A percentile compares a stretch with the other conserved stretches of the same genome.
These are phyloP conservation scores for Axea sp. DNA, from an alignment of 2,888 invertebrate species.

Conservation along the genomic window DNA sequence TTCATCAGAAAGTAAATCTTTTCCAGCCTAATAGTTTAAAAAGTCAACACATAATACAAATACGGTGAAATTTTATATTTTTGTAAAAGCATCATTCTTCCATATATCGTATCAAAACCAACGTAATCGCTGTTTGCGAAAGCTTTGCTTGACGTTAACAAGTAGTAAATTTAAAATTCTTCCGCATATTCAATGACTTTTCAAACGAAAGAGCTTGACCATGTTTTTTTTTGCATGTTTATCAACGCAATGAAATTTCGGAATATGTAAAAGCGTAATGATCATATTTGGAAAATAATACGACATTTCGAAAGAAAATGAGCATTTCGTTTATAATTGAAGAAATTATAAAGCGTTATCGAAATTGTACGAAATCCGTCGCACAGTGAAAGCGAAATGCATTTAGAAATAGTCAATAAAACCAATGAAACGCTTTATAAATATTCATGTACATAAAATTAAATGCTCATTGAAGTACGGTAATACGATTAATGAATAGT, in stretches of 20 bases:
- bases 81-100: conserved; percentile 25
- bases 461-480: too few species aligned
- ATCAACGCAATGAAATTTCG: conserved; percentile 22
- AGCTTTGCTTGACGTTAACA: conserved; percentile 32
- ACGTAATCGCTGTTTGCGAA: conserved; percentile 23
- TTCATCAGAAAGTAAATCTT: conserved; percentile 10
- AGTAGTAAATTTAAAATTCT: conserved; percentile 31
- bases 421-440: too few species aligned
- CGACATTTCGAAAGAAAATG: too few species aligned
- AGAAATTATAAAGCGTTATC: too few species aligned
- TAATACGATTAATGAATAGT: too few species aligned
- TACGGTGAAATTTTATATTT: conserved; percentile 16
- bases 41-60: conserved; percentile 14
- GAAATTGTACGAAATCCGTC: too few species aligned
- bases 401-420: too few species aligned
- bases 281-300: background rate
- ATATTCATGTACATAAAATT: too few species aligned
- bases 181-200: conserved; percentile 40
- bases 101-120: conserved; percentile 33
- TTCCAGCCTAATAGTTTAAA: conserved; percentile 5
- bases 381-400: too few species aligned
- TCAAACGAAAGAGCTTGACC: conserved; percentile 42
- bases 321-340: too few species aligned
- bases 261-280: too few species aligned
- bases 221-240: conserved; percentile 26